phyloP scores from a whole-genome alignment of 2,797 vertebrate genomes.

The Luscinia luscinia region DNA sequence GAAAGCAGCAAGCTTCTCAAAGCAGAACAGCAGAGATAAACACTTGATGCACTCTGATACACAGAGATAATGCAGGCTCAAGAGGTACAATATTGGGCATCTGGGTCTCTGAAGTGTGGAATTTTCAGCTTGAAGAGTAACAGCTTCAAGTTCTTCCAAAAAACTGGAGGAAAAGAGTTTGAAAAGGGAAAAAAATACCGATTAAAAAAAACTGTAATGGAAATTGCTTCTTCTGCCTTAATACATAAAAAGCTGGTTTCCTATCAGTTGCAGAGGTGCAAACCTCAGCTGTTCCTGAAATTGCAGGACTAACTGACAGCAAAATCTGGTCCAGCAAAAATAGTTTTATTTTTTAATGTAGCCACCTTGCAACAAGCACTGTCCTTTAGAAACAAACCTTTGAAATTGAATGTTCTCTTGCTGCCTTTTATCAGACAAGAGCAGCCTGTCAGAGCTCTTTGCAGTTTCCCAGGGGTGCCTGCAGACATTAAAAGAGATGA shows the following conservation, averaged over 20 bases:
- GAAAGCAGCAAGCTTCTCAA: not conserved
- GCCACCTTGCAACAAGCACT: not conserved
- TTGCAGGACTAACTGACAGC: not conserved
- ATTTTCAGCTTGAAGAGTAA: not conserved
- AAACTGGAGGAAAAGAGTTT: not conserved
- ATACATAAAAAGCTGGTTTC: not conserved
- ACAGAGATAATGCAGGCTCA: not conserved
- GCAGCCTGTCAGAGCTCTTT: not conserved
- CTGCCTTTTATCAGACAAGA: constrained; percentile 41
- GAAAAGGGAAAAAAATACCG: not conserved
- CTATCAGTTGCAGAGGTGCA: not conserved
- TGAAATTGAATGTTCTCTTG: not conserved
- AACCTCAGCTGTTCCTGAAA: constrained; percentile 2
- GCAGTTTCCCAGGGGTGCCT: not conserved
- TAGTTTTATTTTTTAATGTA: not conserved
- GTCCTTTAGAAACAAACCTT: constrained; percentile 15
- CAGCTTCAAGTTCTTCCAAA: not conserved
- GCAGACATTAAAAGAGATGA: constrained; percentile 10
- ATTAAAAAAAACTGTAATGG: not conserved
- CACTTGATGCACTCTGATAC: not conserved
- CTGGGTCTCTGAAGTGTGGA: not conserved
- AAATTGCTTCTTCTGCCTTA: not conserved
- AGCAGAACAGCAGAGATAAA: not conserved
- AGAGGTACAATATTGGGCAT: not conserved
- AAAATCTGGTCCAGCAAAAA: constrained; percentile 2